A percentile compares a stretch with the other conserved stretches of the same genome.
Conservation (phyloP, 2,797 vertebrate species). For the Brotula barbata region DNA sequence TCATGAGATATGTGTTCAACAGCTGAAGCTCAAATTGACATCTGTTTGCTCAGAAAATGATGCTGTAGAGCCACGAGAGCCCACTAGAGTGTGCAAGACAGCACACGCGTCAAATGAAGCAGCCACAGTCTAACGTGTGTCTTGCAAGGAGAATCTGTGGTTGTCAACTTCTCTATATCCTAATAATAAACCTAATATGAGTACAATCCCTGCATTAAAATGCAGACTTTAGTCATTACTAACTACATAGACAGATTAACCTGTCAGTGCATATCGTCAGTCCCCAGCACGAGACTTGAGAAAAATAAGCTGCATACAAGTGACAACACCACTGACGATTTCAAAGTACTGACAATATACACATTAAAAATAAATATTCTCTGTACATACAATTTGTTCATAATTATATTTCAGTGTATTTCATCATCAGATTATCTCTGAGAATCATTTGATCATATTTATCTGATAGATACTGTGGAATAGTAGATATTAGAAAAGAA, state of each 20-base stretch:
- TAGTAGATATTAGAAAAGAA: slow-evolving; percentile 40
- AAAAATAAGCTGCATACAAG: slow-evolving; percentile 47
- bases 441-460: slow-evolving; percentile 44
- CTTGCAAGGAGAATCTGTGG: slow-evolving; percentile 53
- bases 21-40: slow-evolving; percentile 40
- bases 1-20: slow-evolving; percentile 40
- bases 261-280: slow-evolving; percentile 71
- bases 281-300: slow-evolving; percentile 56
- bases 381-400: slow-evolving; percentile 71
- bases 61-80: slow-evolving; percentile 11
- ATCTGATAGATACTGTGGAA: slow-evolving; percentile 34
- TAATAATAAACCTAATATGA: slow-evolving; percentile 11
- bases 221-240: slow-evolving; percentile 46
- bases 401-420: slow-evolving; percentile 44
- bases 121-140: slow-evolving; percentile 21
- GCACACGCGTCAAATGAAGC: slow-evolving; percentile 26
- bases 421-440: slow-evolving; percentile 32
- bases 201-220: slow-evolving; percentile 45
- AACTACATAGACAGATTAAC: slow-evolving; percentile 50
- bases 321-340: slow-evolving; percentile 48
- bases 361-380: slow-evolving; percentile 73
- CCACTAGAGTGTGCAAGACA: slow-evolving; percentile 53
- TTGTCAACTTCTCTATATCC: slow-evolving; percentile 40
- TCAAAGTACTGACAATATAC: slow-evolving; percentile 64
- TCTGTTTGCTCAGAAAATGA: slow-evolving; percentile 10